Evolutionary conservation across 2,797 vertebrate genomes (phyloP).

Genomic region (Dendrocincla fuliginosa): DNA sequence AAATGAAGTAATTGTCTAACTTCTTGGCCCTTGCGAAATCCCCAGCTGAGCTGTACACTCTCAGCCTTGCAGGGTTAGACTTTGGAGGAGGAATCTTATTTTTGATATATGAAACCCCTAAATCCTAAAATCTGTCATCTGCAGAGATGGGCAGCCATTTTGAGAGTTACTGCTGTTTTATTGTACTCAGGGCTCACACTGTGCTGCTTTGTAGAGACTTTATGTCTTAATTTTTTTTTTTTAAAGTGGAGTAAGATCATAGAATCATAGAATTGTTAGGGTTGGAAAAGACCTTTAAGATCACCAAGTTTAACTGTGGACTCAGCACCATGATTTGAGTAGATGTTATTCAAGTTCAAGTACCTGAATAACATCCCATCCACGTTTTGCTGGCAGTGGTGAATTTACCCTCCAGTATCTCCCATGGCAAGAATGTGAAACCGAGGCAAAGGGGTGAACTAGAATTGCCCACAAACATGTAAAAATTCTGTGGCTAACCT

Average conservation of each 20-base stretch:
- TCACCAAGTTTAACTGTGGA: neutral
- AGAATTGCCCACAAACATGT: neutral
- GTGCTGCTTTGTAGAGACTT: neutral
- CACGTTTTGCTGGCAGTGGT: accelerated
- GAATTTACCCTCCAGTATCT: neutral
- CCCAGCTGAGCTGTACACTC: neutral
- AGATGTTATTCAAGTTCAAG: neutral
- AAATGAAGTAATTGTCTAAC: constrained; percentile 10
- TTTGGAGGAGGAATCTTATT: neutral
- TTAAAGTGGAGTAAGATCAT: neutral
- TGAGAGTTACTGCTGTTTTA: neutral
- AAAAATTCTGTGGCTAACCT: neutral
- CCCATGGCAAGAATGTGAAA: neutral
- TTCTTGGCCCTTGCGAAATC: neutral
- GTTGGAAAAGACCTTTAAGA: neutral
- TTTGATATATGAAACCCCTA: neutral
- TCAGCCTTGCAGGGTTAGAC: neutral
- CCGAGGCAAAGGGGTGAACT: neutral
- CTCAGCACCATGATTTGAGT: neutral
- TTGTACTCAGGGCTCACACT: neutral
- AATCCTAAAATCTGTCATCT: neutral
- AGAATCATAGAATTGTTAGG: no score
- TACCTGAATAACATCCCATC: neutral
- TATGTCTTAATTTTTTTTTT: neutral
- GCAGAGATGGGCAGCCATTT: neutral